Evolutionary conservation across 2,888 invertebrate genomes (phyloP).

Genomic region (Agrochola lota): DNA sequence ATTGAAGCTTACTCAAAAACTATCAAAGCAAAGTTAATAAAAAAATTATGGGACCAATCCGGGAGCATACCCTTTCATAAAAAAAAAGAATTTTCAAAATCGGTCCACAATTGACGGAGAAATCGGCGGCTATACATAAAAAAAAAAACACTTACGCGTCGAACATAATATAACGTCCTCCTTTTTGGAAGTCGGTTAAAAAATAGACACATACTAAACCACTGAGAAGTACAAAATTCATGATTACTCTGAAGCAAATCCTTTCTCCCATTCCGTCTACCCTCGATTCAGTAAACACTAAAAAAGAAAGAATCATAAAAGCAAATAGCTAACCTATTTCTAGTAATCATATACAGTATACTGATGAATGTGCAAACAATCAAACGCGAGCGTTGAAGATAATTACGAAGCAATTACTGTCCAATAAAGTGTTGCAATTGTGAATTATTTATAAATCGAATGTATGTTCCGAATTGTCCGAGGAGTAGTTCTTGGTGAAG

Average conservation of each 20-base stretch:
- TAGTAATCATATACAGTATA: constrained; percentile 11
- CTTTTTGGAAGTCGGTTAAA: no score
- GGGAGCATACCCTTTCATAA: no score
- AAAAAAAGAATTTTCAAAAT: no score
- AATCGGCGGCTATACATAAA: no score
- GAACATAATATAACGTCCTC: no score
- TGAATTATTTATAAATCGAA: constrained; percentile 49
- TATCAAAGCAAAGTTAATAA: no score
- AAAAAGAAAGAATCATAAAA: background rate
- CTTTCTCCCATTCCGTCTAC: background rate
- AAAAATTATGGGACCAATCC: no score
- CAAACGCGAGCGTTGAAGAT: constrained; percentile 42
- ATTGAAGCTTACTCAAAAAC: no score
- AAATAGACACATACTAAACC: background rate
- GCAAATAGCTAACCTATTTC: constrained; percentile 7
- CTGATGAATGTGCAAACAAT: constrained; percentile 45
- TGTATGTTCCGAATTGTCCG: constrained; percentile 15
- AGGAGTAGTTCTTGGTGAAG: background rate
- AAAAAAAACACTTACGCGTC: no score
- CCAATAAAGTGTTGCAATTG: constrained; percentile 38
- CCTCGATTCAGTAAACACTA: background rate
- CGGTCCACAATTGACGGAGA: no score
- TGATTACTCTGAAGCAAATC: background rate
- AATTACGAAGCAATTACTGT: constrained; percentile 57
- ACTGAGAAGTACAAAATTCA: background rate